Evolutionary conservation across 2,888 invertebrate genomes (phyloP), one percentile per base, ranked within the genome.

Genomic region (Heliothis peltigera): DNA sequence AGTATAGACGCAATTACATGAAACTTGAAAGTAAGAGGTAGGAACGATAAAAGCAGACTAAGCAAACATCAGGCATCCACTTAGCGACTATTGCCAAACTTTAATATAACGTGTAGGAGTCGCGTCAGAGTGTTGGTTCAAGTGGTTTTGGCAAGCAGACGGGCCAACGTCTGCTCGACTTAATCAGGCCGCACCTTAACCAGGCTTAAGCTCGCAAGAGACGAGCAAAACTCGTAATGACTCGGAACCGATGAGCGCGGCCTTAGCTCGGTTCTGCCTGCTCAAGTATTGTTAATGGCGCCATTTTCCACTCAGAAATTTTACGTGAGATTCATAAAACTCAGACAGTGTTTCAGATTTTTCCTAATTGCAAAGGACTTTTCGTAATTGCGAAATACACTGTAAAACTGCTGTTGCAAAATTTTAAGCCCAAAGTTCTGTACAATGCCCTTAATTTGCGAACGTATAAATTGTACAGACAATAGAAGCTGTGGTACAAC

Each of bases 71-170:
- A 85, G 82, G 81, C 80, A 82, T 82, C 82, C 82, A 84, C 84
- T 85, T 84, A 79, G 84, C 78, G 82, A 84, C 85, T 87, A 90
- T 90, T 88, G 89, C 87, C 89, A 87, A 89, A 92, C 86, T 90
- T 88, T 87, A 88, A 88, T 90, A 89, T 86, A 87, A 86, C 85
- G 85, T 85, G 82, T 83, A 82, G 75, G 81, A 83, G 79, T 83
- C 77, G 78, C 82, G 84, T 81, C 82, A 80, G 79, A 81, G 81
- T 79, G 81, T 79, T 78, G 77, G 86, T 82, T 92, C 84, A 89
- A 93, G 92, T 91, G 92, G 92, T 91, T 92, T 93, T 94, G 94
- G 92, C 91, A 91, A 88, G 90, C 87, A 88, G 86, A 84, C 85
- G 84, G 77, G 88, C 87, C 85, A 83, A 86, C 88, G 88, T 87